These are phyloP conservation scores for Ophion obscuratus DNA, from an alignment of 2,888 invertebrate genomes.

Conservation along the genomic window DNA sequence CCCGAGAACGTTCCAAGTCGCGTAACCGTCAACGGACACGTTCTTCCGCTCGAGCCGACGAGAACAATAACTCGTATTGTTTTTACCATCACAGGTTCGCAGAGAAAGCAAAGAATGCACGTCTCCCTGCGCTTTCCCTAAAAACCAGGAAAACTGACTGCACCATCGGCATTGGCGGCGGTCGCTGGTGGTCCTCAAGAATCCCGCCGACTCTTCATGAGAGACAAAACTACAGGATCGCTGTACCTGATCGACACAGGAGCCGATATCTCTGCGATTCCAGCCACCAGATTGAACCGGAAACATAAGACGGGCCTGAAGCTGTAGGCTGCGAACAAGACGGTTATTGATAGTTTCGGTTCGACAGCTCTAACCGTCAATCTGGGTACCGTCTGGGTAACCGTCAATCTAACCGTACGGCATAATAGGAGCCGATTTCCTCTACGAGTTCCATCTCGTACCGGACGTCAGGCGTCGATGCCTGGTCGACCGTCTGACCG, in stretches of 20 bases:
- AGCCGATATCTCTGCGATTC: conserved; percentile 62
- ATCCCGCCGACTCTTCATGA: conserved; percentile 15
- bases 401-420: too few species aligned
- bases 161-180: conserved; percentile 32
- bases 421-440: conserved; percentile 64
- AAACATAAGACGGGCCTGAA: not conserved
- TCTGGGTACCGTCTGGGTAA: too few species aligned
- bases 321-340: conserved; percentile 58
- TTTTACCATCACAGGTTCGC: not conserved
- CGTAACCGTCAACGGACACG: too few species aligned
- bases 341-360: conserved; percentile 65
- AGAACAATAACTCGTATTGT: too few species aligned
- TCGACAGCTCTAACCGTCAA: conserved; percentile 44
- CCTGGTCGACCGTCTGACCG: too few species aligned
- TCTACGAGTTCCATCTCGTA: conserved; percentile 30
- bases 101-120: not conserved
- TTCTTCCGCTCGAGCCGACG: too few species aligned
- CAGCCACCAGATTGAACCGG: conserved; percentile 6
- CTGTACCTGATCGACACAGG: conserved; percentile 63
- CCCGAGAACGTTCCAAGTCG: too few species aligned
- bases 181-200: conserved; percentile 11
- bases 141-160: conserved; percentile 26
- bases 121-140: not conserved
- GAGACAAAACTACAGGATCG: not conserved
- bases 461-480: too few species aligned